A percentile compares a stretch with the other conserved stretches of the same genome.
phyloP scores from a whole-genome alignment of 2,888 invertebrate genomes.

The Cataglyphis altisquamis region DNA sequence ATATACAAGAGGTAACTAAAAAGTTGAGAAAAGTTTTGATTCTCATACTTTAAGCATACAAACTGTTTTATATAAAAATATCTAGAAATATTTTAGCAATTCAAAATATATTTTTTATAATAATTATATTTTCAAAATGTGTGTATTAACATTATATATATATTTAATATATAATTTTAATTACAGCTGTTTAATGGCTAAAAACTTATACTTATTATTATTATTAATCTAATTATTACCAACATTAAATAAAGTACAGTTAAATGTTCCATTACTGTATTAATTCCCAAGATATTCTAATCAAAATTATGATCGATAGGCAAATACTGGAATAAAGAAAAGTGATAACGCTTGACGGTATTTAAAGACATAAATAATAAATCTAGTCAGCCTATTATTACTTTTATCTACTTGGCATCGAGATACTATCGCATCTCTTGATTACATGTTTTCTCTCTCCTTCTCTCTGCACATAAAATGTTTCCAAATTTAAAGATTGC shows the following conservation, averaged over 20 bases:
- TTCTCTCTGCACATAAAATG: neutral
- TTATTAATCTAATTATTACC: too few relatives aligned
- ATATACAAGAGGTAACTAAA: neutral
- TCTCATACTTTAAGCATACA: constrained; percentile 7
- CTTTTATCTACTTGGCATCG: too few relatives aligned
- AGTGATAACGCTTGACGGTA: too few relatives aligned
- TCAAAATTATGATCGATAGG: neutral
- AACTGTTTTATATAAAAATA: neutral
- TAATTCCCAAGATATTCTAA: neutral
- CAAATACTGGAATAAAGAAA: neutral
- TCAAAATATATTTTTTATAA: neutral
- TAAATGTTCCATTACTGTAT: neutral
- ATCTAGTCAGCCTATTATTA: neutral
- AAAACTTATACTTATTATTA: too few relatives aligned
- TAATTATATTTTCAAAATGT: too few relatives aligned
- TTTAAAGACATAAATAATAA: neutral
- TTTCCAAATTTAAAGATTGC: neutral
- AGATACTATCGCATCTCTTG: neutral
- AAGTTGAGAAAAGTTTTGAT: constrained; percentile 28
- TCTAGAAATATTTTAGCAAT: neutral
- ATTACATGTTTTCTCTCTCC: neutral
- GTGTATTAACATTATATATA: too few relatives aligned
- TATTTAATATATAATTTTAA: too few relatives aligned
- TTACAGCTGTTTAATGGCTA: too few relatives aligned
- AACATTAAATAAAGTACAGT: neutral